A percentile compares a stretch with the other conserved stretches of the same genome.
Conservation (phyloP, 1,140 invertebrate species). For the Laupala kohalensis region DNA sequence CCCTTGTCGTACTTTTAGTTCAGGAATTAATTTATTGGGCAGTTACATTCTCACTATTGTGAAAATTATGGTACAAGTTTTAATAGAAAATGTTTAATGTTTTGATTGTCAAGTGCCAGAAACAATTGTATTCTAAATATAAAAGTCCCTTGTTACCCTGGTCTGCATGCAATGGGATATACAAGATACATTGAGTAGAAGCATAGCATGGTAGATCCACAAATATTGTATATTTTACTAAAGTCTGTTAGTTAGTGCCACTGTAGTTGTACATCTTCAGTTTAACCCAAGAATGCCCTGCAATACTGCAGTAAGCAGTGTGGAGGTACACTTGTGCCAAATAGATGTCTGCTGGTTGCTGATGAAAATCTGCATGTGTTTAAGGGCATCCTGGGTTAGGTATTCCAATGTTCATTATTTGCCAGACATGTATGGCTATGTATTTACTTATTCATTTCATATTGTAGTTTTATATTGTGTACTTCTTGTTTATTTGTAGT, state of each 20-base stretch:
- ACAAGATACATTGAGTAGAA: slow-evolving; percentile 2
- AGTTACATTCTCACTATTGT: neutral
- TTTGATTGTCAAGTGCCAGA: neutral
- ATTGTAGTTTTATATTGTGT: slow-evolving; percentile 11
- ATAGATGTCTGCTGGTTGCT: neutral
- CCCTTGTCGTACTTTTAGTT: neutral
- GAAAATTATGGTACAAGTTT: neutral
- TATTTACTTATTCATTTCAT: slow-evolving; percentile 11
- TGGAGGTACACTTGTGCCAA: neutral
- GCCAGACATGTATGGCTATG: slow-evolving; percentile 4
- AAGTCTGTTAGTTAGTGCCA: slow-evolving; percentile 6
- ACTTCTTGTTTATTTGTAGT: slow-evolving; percentile 12
- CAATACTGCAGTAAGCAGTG: neutral
- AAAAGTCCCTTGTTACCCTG: slow-evolving; percentile 5
- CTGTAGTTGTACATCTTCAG: slow-evolving; percentile 7
- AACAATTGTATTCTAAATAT: slow-evolving; percentile 3
- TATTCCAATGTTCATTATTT: neutral
- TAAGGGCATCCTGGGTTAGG: slow-evolving; percentile 5
- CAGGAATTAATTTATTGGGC: neutral
- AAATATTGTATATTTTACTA: slow-evolving; percentile 10
- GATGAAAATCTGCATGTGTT: neutral
- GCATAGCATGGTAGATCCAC: slow-evolving; percentile 9
- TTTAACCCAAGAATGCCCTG: slow-evolving; percentile 8
- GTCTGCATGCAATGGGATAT: slow-evolving; percentile 8
- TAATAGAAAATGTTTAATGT: neutral